Base-by-base conservation (phyloP, 2,797 vertebrate genomes). In the Sebastes taczanowskii region DNA sequence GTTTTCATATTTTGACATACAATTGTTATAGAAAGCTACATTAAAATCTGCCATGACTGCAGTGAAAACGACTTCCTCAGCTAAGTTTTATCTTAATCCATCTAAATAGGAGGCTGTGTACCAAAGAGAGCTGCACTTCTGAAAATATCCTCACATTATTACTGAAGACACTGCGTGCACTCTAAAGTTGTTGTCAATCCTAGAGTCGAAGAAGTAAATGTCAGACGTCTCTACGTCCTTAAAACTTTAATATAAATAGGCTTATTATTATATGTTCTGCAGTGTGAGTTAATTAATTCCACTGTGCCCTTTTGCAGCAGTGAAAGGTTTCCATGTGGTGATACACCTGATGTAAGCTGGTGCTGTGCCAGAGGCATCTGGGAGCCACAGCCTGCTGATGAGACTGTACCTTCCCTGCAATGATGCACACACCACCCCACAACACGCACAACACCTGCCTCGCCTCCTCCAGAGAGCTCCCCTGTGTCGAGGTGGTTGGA, bases 271-370 rank as follows among this genome's bases (percentile, higher is more conserved):
- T 10, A 25, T 60, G 55, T 71, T 49, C 34, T 34, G 7, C 4
- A 60, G 58, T 55, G 25, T 60, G 66, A 72, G 32, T 75, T 83
- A 20, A 82, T 85, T 59, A 27, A 80, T 86, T 77, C 72, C 69
- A 34, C 34, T 91, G 58, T 92, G 77, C 66, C 81, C 79, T 88
- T 84, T 89, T 80, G 42, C 92, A 91, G 91, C 91, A 80, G 69
- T 93, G 87, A 92, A 74, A 53, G n/a, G 11, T 74, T 65, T 63
- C 70, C 72, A 18, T 55, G 38, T 71, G 86, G 23, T 22, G 84
- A 56, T 4, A n/a, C 67, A 73, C 35, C 82, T 84, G 82, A 77
- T 49, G 59, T 56, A 55, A 81, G 30, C 55, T 74, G 80, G 42
- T 77, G 74, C 53, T 58, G 74, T 46, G 60, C 82, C 71, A 55